A percentile compares a stretch with the other conserved stretches of the same genome.
phyloP scores from a whole-genome alignment of 2,113 vertebrate genomes.

The Oreochromis spilurus region DNA sequence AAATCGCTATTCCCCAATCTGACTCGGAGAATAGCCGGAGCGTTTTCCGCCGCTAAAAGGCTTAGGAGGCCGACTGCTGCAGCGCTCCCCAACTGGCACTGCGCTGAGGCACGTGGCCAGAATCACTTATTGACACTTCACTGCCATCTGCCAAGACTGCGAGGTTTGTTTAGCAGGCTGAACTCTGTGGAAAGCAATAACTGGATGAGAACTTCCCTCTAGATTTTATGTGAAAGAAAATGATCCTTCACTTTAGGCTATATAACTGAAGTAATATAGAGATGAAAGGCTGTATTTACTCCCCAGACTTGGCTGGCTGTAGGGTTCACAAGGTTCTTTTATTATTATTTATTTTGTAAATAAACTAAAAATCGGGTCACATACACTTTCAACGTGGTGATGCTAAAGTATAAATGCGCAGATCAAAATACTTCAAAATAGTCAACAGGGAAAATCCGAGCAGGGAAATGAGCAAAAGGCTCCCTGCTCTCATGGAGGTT shows the following conservation, averaged over 20 bases:
- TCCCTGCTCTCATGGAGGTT: not conserved
- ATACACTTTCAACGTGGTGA: not conserved
- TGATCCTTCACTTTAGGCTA: not conserved
- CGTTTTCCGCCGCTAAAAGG: constrained; percentile 37
- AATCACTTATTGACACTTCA: constrained; percentile 42
- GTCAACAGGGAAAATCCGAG: not conserved
- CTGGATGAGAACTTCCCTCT: not conserved
- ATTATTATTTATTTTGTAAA: not conserved
- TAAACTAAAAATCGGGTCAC: not conserved
- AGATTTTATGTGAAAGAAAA: not conserved
- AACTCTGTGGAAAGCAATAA: not conserved
- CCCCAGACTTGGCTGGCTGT: not conserved
- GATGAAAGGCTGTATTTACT: not conserved
- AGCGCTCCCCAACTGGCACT: not conserved
- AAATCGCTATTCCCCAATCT: constrained; percentile 46
- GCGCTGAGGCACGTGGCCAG: constrained; percentile 32
- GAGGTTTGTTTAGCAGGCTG: not conserved
- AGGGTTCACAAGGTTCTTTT: not conserved
- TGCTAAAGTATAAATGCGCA: not conserved
- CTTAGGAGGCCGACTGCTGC: constrained; percentile 40
- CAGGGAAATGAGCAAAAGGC: not conserved
- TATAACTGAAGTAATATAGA: not conserved
- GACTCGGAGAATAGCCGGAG: constrained; percentile 6
- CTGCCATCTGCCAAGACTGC: constrained; percentile 38
- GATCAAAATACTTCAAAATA: not conserved